phyloP scores from a whole-genome alignment of 2,113 vertebrate genomes.

The Microcebus tavaratra region DNA sequence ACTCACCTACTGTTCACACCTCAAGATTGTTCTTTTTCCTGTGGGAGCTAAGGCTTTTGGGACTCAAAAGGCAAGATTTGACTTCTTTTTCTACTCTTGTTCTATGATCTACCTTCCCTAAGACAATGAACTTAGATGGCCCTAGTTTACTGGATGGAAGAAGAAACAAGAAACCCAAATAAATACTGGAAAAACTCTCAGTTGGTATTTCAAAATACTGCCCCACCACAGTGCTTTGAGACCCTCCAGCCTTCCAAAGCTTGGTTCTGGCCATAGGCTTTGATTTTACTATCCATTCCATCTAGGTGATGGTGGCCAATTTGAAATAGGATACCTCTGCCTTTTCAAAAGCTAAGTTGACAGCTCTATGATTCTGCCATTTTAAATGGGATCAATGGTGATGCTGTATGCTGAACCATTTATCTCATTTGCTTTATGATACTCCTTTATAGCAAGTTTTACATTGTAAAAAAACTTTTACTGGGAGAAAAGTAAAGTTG shows the following conservation, averaged over 20 bases:
- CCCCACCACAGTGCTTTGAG: background rate
- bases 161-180: background rate
- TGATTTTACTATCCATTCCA: background rate
- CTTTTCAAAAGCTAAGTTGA: background rate
- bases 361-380: background rate
- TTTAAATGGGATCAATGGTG: background rate
- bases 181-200: background rate
- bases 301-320: background rate
- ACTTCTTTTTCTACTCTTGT: background rate
- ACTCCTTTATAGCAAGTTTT: background rate
- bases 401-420: background rate
- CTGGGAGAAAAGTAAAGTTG: background rate
- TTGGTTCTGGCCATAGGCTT: background rate
- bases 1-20: background rate
- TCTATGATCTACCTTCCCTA: background rate
- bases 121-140: background rate
- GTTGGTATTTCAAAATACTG: background rate
- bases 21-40: background rate
- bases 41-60: background rate
- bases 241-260: background rate
- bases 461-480: background rate
- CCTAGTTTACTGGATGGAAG: background rate
- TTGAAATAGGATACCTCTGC: background rate
- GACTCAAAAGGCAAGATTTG: background rate
- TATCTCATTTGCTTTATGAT: background rate